phyloP scores from a whole-genome alignment of 2,113 vertebrate species.

The Trematomus loennbergii region DNA sequence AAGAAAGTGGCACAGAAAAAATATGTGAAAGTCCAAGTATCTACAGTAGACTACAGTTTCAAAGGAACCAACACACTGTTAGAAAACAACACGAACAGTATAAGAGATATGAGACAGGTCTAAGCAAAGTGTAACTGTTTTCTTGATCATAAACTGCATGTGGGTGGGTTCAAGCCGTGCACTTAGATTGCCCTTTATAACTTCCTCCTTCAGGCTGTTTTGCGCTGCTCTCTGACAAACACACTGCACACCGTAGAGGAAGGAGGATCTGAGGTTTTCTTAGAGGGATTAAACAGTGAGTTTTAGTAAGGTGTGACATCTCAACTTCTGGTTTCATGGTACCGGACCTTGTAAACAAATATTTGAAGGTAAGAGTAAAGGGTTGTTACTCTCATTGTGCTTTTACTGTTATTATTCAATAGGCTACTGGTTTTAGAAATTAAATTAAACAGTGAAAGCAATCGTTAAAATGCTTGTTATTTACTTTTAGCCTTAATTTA shows the following conservation, averaged over 20 bases:
- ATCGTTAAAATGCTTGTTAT: not conserved
- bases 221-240: not conserved
- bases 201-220: conserved; percentile 38
- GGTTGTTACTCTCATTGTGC: not conserved
- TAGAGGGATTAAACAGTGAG: not conserved
- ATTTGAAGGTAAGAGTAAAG: conserved; percentile 28
- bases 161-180: not conserved
- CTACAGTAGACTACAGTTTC: not conserved
- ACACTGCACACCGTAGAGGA: not conserved
- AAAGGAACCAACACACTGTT: not conserved
- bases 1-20: no score
- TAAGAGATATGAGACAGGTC: no score
- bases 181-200: not conserved
- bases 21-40: no score
- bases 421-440: not conserved
- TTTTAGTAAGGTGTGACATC: not conserved
- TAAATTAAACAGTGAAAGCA: not conserved
- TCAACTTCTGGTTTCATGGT: rapidly evolving
- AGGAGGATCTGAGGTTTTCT: not conserved
- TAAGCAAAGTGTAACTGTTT: not conserved
- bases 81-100: not conserved
- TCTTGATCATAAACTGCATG: not conserved
- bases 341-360: rapidly evolving
- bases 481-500: not conserved
- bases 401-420: not conserved